These are phyloP conservation scores for Ochropleura plecta DNA, from an alignment of 2,888 invertebrate genomes.

Conservation along the genomic window DNA sequence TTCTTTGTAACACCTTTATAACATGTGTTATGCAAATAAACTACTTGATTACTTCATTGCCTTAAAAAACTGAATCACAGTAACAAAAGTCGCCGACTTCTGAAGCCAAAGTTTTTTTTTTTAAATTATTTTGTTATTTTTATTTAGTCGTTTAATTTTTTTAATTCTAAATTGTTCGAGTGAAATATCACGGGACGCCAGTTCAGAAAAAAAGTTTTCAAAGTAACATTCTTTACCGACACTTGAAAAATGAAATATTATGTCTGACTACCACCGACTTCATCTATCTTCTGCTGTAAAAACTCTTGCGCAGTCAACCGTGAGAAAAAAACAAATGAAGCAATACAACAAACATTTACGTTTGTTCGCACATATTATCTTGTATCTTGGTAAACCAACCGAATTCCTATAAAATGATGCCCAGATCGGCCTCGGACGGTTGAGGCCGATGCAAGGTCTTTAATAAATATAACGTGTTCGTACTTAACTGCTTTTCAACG, in stretches of 20 bases:
- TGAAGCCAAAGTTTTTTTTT: no score
- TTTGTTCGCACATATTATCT: background rate
- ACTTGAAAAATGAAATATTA: no score
- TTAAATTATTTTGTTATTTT: no score
- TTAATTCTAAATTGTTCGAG: background rate
- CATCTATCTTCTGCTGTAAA: no score
- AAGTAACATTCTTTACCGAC: background rate
- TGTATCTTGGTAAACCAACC: slow-evolving; percentile 16
- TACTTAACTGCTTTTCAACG: background rate
- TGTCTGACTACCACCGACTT: background rate
- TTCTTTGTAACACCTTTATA: no score
- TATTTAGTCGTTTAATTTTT: background rate
- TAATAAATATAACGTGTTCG: slow-evolving; percentile 16
- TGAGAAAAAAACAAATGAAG: slow-evolving; percentile 3
- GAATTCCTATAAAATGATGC: slow-evolving; percentile 39
- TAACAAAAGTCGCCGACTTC: no score
- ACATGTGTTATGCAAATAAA: no score
- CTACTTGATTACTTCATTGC: no score
- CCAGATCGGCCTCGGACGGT: slow-evolving; percentile 19
- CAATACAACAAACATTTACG: background rate
- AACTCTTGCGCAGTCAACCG: background rate
- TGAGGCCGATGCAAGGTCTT: slow-evolving; percentile 42
- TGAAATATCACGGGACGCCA: background rate
- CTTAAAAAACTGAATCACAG: no score
- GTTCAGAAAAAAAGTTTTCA: background rate